Percentiles rank a stretch among this genome's conserved stretches.
phyloP scores from a whole-genome alignment of 23 tunicate genomes.

The Corella eumyota region DNA sequence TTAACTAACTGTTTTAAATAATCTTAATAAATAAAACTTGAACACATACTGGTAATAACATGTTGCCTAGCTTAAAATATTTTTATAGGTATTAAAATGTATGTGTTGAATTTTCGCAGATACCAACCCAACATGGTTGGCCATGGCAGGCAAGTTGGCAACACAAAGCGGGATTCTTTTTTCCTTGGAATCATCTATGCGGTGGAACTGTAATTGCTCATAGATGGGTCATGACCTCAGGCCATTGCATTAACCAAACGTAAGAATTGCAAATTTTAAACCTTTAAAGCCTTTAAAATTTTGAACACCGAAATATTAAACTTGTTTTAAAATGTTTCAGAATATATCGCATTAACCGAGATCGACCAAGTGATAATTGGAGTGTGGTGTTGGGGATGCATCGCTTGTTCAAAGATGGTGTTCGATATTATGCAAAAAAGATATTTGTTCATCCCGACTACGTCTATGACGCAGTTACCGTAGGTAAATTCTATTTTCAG shows the following conservation, averaged over 20 bases:
- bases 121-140: constrained; percentile 18
- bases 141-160: constrained; percentile 93
- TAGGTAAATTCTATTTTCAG: constrained; percentile 32
- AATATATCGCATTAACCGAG: constrained; percentile 23
- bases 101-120: no score
- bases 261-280: no score
- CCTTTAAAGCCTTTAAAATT: no score
- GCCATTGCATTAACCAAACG: constrained; percentile 72
- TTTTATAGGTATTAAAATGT: no score
- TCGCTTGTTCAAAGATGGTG: constrained; percentile 41
- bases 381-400: constrained; percentile 73
- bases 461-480: constrained; percentile 37
- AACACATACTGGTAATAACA: no score
- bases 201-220: constrained; percentile 78
- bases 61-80: no score
- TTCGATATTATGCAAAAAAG: constrained; percentile 25
- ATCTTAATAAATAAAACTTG: no score
- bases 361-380: constrained; percentile 52
- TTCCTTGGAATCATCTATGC: constrained; percentile 71
- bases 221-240: constrained; percentile 73
- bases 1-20: no score
- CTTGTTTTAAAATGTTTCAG: no score
- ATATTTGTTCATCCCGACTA: constrained; percentile 61
- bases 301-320: no score
- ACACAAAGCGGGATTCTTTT: constrained; percentile 26